Percentiles rank a stretch among this genome's conserved stretches.
Evolutionary conservation across 2,797 vertebrate species (phyloP).

Genomic region (Parambassis ranga): DNA sequence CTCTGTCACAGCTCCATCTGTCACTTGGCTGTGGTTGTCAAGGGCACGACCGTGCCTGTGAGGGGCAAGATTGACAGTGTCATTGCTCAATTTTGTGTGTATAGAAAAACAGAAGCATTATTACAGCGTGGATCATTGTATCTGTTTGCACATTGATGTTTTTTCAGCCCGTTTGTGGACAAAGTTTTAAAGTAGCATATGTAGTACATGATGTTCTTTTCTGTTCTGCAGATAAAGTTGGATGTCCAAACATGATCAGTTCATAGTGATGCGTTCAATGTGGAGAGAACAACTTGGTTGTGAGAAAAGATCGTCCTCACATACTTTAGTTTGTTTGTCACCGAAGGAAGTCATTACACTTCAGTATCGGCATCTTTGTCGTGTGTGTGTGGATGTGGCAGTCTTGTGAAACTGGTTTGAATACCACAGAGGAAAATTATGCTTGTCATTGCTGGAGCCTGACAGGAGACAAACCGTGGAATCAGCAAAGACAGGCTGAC

Average conservation of each 20-base stretch:
- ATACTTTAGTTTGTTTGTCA: too few species aligned
- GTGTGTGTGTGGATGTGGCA: background rate
- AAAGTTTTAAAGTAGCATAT: too few species aligned
- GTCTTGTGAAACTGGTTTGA: conserved; percentile 54
- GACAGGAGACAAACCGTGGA: conserved; percentile 31
- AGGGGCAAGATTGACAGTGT: background rate
- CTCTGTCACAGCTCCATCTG: conserved; percentile 37
- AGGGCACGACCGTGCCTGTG: background rate
- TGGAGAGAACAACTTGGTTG: too few species aligned
- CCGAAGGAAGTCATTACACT: background rate
- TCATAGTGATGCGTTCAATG: too few species aligned
- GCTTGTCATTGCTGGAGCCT: conserved; percentile 37
- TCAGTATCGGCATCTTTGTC: background rate
- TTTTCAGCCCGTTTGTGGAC: background rate
- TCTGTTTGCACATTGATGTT: background rate
- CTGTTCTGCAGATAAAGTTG: too few species aligned
- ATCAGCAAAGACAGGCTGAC: conserved; percentile 48
- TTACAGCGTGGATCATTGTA: background rate
- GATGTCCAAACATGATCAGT: too few species aligned
- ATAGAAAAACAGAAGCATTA: background rate
- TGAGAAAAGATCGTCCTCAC: too few species aligned
- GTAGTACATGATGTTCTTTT: too few species aligned
- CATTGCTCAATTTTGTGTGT: background rate
- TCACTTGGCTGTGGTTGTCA: conserved; percentile 20
- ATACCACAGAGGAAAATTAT: conserved; percentile 54